Evolutionary conservation across 2,113 vertebrate genomes (phyloP).

Genomic region (Eurystomus gularis): DNA sequence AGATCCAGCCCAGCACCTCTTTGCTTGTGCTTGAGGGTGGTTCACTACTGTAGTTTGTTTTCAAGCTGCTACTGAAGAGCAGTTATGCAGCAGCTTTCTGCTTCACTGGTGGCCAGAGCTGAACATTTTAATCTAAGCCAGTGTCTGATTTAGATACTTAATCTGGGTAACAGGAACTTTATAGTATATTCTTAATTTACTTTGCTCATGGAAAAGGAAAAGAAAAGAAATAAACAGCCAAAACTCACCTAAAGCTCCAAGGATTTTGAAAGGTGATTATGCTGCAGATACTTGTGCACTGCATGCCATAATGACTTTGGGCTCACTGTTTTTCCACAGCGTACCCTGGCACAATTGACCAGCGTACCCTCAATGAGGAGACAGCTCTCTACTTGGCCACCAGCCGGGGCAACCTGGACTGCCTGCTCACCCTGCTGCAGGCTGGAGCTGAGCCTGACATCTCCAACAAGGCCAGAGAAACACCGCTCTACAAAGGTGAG

Average conservation of each 20-base stretch:
- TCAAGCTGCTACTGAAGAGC: neutral
- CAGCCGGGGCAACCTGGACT: constrained; percentile 71
- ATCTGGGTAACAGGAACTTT: neutral
- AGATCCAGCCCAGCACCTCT: neutral
- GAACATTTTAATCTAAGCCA: neutral
- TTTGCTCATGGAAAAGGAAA: neutral
- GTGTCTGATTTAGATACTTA: neutral
- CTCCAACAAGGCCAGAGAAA: constrained; percentile 84
- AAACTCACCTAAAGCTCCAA: neutral
- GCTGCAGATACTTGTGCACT: neutral
- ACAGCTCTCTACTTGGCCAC: constrained; percentile 84
- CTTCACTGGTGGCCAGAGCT: neutral
- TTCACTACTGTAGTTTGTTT: neutral
- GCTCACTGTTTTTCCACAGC: constrained; percentile 62
- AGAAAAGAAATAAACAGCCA: neutral
- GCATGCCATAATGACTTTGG: neutral
- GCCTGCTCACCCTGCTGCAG: constrained; percentile 81
- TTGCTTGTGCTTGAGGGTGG: neutral
- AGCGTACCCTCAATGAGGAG: constrained; percentile 82
- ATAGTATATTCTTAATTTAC: neutral
- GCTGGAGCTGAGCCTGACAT: constrained; percentile 84
- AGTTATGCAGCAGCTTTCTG: neutral
- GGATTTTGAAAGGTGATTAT: neutral
- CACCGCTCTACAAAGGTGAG: constrained; percentile 90
- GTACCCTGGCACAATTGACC: constrained; percentile 82